A percentile compares a stretch with the other conserved stretches of the same genome.
phyloP scores from a whole-genome alignment of 1,140 invertebrate genomes.

The Geopemphigus sp. region DNA sequence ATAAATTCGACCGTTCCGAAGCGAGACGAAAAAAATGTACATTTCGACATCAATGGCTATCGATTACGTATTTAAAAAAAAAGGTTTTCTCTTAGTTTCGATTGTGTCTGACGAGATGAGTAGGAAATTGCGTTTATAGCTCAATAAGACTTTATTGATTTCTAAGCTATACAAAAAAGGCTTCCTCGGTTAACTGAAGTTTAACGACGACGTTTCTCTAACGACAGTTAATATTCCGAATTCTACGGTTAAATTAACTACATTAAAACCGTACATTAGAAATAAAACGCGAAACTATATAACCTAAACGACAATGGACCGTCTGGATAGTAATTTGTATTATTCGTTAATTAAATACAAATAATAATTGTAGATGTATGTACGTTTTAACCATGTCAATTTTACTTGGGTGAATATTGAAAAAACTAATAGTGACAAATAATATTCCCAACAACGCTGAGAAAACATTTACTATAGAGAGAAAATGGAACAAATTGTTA shows the following conservation, averaged over 20 bases:
- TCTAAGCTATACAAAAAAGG: neutral
- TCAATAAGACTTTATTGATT: neutral
- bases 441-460: neutral
- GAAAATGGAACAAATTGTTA: slow-evolving; percentile 16
- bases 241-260: too few relatives aligned
- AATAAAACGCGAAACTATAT: too few relatives aligned
- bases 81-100: neutral
- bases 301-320: too few relatives aligned
- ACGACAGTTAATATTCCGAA: neutral
- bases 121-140: neutral
- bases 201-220: neutral
- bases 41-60: neutral
- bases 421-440: neutral
- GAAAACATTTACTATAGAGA: neutral
- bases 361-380: too few relatives aligned
- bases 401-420: neutral
- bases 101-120: neutral
- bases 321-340: too few relatives aligned
- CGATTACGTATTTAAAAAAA: neutral
- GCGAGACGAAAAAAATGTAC: neutral
- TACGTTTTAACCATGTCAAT: too few relatives aligned
- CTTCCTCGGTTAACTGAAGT: neutral
- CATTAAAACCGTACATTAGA: neutral
- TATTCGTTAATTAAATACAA: too few relatives aligned
- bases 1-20: neutral